These are phyloP conservation scores for Polyodon spathula DNA, from an alignment of 2,113 vertebrate genomes.

Conservation along the genomic window DNA sequence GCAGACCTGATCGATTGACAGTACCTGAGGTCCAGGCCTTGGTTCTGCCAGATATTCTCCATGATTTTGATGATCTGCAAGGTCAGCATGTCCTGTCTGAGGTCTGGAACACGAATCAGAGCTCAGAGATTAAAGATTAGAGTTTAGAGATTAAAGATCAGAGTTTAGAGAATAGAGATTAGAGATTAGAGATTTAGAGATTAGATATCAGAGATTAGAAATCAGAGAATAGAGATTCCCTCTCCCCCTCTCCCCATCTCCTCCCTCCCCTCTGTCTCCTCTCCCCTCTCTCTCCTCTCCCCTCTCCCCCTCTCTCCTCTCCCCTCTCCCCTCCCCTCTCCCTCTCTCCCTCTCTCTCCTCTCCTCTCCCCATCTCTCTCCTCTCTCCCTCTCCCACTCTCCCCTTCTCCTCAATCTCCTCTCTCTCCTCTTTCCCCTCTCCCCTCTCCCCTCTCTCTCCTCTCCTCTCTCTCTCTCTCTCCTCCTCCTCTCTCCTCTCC, in stretches of 20 bases:
- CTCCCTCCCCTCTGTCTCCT: too few species aligned
- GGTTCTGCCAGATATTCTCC: constrained; percentile 55
- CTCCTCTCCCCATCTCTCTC: too few species aligned
- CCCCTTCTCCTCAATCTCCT: background rate
- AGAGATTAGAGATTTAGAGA: too few species aligned
- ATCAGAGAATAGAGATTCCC: too few species aligned
- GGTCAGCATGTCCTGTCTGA: constrained; percentile 49
- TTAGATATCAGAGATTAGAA: too few species aligned
- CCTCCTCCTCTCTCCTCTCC: background rate
- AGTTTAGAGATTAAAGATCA: too few species aligned
- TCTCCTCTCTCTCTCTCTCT: background rate
- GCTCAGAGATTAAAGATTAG: background rate
- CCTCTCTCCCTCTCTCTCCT: too few species aligned
- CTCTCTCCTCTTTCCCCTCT: background rate
- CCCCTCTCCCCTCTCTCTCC: background rate
- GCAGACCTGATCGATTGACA: background rate
- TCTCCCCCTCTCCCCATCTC: too few species aligned
- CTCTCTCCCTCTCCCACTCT: constrained; percentile 4
- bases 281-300: too few species aligned
- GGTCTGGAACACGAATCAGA: constrained; percentile 28
- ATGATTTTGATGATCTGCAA: constrained; percentile 49
- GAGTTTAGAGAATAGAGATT: too few species aligned
- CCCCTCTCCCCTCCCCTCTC: too few species aligned
- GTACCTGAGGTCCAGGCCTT: constrained; percentile 46
- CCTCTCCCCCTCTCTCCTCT: too few species aligned